Conservation (phyloP, 2,797 vertebrate genomes). For the Nyctalus aviator region DNA sequence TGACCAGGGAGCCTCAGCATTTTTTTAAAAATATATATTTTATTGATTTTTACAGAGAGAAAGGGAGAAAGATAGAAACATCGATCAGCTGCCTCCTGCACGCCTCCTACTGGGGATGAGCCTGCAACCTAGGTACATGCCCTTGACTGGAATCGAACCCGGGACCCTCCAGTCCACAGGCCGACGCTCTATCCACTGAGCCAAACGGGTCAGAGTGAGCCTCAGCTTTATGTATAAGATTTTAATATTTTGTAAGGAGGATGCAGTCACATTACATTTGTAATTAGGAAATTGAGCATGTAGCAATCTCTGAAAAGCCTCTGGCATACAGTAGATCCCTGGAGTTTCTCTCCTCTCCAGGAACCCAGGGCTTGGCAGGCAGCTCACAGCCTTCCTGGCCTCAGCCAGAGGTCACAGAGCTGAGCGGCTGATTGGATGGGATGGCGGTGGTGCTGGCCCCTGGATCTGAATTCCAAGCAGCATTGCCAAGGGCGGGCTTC, state of each 20-base stretch:
- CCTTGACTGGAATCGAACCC: no score
- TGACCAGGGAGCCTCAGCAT: not conserved
- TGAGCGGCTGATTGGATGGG: not conserved
- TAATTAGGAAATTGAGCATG: not conserved
- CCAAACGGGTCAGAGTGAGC: no score
- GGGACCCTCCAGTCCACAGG: no score
- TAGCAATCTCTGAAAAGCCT: not conserved
- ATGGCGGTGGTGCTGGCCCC: no score
- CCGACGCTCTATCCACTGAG: no score
- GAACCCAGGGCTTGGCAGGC: not conserved
- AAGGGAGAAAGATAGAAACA: no score
- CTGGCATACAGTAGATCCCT: not conserved
- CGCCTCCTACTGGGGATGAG: no score
- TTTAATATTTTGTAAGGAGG: slow-evolving; percentile 8
- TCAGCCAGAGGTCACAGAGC: not conserved
- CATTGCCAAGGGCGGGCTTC: not conserved
- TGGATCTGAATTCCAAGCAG: not conserved
- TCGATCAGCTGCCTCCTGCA: no score
- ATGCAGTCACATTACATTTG: not conserved
- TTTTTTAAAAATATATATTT: no score
- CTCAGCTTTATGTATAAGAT: slow-evolving; percentile 9
- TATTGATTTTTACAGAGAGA: no score
- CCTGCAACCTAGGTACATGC: no score
- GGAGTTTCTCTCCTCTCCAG: not conserved
- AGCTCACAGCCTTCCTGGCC: not conserved